phyloP scores from a whole-genome alignment of 2,888 invertebrate species.

The Idaea straminata region DNA sequence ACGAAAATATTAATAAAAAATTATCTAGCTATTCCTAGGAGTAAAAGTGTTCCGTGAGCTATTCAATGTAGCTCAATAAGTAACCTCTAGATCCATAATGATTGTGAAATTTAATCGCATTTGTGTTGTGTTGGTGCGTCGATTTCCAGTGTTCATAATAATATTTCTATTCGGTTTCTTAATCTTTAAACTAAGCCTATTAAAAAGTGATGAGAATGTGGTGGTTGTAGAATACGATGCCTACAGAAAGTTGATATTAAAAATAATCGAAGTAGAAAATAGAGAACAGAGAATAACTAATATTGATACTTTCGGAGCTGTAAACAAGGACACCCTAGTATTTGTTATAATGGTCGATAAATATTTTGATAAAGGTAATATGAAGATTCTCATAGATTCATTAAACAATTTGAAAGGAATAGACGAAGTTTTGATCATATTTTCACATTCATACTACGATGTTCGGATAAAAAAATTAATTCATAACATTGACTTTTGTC shows the following conservation, averaged over 20 bases:
- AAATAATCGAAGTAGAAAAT: constrained; percentile 29
- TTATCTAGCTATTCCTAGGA: too few relatives aligned
- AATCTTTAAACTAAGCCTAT: neutral
- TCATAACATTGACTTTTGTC: constrained; percentile 48
- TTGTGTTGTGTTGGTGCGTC: neutral
- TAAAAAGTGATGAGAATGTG: neutral
- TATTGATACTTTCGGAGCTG: constrained; percentile 35
- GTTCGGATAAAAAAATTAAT: constrained; percentile 41
- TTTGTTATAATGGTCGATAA: constrained; percentile 46
- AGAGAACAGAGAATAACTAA: constrained; percentile 39
- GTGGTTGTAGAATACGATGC: neutral
- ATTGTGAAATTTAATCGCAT: neutral
- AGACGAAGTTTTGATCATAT: constrained; percentile 47
- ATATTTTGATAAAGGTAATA: constrained; percentile 33
- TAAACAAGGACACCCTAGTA: constrained; percentile 39
- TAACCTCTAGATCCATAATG: neutral
- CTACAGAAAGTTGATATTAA: neutral
- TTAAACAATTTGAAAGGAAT: constrained; percentile 47
- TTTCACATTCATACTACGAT: constrained; percentile 52
- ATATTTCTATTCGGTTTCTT: neutral
- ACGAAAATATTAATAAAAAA: too few relatives aligned
- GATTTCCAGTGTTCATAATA: neutral
- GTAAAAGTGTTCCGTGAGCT: neutral
- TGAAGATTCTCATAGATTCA: constrained; percentile 48
- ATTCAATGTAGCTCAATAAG: neutral